Base-by-base conservation (phyloP, 2,113 vertebrate species). In the Carollia perspicillata region DNA sequence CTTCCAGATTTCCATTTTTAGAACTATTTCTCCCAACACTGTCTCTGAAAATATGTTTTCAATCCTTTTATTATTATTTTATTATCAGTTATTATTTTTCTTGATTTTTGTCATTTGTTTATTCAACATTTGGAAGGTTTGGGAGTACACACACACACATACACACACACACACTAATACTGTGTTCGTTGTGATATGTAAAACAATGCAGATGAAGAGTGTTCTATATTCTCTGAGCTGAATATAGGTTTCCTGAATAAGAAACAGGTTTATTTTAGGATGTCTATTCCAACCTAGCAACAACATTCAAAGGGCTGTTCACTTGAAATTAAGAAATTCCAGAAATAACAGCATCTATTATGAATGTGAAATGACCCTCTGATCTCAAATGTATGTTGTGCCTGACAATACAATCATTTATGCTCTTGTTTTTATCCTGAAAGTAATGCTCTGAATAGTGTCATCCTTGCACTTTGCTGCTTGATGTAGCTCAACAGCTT, bases 1-100 rank as follows among this genome's bases (percentile, higher is more conserved):
- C 89, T 96, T 90, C 51, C 72, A 93, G 14, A 84, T 97, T 90
- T 95, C 92, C 30, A 86, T 90, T 97, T 97, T 93, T 90, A 97
- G 85, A 93, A 92, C 3, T 90, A 51, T 9, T 94, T 90, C 42
- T 95, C 60, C 37, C 35, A 80, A 89, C 33, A 69, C 40, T 10
- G 69, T 84, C 35, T 33, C 79, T 83, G 30, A 37, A 93, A 84
- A 89, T 60, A 23, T 91, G 47, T 69, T 84, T 89, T 53, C 44
- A 84, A 37, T 66, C 23, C 17, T 72, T 65, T 84, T 12, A 55
- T 66, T 40, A 69, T 63, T 69, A 60, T 60, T 60, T 40, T 83
- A 83, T 83, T 60, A 42, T 11, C 55, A 81, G 42, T 83, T 83
- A 33, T 83, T 49, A 28, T 60, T 51, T 83, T 66, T 33, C 74